A percentile compares a stretch with the other conserved stretches of the same genome.
Evolutionary conservation across 2,113 vertebrate species (phyloP).

Genomic region (Myrmophylax atrothorax): DNA sequence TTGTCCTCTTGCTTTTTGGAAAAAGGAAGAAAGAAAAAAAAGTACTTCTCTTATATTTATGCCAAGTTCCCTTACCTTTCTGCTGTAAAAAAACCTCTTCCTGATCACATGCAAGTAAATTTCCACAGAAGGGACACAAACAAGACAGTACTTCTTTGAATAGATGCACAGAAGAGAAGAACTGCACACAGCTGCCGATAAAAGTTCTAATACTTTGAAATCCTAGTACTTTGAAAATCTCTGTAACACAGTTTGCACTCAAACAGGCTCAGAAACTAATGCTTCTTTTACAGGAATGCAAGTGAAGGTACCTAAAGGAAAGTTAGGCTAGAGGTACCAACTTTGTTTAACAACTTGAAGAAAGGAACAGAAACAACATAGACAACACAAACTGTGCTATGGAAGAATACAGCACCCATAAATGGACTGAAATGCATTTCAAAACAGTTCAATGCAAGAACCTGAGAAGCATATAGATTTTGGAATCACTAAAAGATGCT

Average conservation of each 20-base stretch:
- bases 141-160: background rate
- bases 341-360: background rate
- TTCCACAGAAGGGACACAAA: background rate
- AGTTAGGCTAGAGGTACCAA: background rate
- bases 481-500: background rate
- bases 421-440: background rate
- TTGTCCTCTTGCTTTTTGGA: background rate
- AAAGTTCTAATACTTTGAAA: background rate
- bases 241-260: background rate
- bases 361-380: background rate
- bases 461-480: background rate
- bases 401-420: background rate
- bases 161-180: background rate
- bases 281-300: background rate
- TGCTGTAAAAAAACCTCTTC: background rate
- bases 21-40: background rate
- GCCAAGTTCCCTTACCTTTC: background rate
- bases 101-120: background rate
- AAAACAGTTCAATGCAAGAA: background rate
- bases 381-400: background rate
- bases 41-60: background rate
- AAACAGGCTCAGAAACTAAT: background rate
- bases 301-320: background rate
- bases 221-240: background rate
- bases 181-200: background rate